phyloP scores from a whole-genome alignment of 2,797 vertebrate genomes.

The Paedocypris micromegethes region DNA sequence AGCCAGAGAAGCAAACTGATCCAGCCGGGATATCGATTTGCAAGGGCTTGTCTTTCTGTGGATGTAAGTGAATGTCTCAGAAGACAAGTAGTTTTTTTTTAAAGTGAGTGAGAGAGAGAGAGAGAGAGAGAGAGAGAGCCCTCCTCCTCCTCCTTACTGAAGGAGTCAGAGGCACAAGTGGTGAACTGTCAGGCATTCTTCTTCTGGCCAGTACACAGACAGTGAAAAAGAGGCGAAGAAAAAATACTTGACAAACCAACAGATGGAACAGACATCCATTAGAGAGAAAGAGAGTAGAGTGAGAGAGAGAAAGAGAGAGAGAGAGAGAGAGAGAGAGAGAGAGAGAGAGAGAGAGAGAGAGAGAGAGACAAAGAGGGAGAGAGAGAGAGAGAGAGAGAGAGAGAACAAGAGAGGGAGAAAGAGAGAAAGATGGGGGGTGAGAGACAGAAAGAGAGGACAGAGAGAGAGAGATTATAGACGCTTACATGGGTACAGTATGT shows the following conservation, averaged over 20 bases:
- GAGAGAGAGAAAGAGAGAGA: background rate
- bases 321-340: too few relatives aligned
- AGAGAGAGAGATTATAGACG: too few relatives aligned
- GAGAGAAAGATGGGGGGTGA: too few relatives aligned
- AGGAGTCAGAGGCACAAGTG: constrained; percentile 52
- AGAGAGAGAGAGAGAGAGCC: constrained; percentile 31
- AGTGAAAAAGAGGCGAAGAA: background rate
- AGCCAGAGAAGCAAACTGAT: constrained; percentile 33
- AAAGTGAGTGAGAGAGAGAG: background rate
- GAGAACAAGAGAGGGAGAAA: too few relatives aligned
- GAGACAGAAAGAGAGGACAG: too few relatives aligned
- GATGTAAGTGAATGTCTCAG: constrained; percentile 34
- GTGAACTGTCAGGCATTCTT: constrained; percentile 36
- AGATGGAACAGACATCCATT: too few relatives aligned
- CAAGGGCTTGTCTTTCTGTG: constrained; percentile 38
- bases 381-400: too few relatives aligned
- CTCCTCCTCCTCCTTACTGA: constrained; percentile 40
- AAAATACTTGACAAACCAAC: too few relatives aligned
- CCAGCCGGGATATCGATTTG: constrained; percentile 64
- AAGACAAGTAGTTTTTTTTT: constrained; percentile 30
- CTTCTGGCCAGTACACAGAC: constrained; percentile 1
- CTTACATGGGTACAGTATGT: too few relatives aligned
- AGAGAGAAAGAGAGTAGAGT: background rate
- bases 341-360: too few relatives aligned
- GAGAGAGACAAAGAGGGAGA: too few relatives aligned